Conservation (phyloP, 1,140 invertebrate species). For the Drosophila yakuba region DNA sequence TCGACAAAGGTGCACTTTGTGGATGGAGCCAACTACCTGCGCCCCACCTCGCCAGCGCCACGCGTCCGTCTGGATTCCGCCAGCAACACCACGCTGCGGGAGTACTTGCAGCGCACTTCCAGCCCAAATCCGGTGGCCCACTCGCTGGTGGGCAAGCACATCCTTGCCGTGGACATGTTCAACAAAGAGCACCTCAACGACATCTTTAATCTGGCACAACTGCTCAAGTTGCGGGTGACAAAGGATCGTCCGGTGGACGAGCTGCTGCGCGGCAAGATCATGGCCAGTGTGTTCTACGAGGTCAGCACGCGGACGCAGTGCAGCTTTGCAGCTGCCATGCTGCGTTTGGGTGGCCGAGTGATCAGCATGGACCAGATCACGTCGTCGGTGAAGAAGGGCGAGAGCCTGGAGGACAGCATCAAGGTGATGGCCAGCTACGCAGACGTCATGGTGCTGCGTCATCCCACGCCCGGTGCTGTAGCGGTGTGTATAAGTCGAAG, state of each 20-base stretch:
- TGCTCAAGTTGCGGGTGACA: constrained; percentile 91
- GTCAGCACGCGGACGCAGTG: constrained; percentile 97
- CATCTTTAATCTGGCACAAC: constrained; percentile 97
- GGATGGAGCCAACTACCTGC: constrained; percentile 80
- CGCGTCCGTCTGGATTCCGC: constrained; percentile 87
- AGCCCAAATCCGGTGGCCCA: constrained; percentile 79
- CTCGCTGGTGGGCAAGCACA: constrained; percentile 91
- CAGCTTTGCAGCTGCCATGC: constrained; percentile 98
- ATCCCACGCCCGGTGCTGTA: constrained; percentile 97
- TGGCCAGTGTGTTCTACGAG: constrained; percentile 99
- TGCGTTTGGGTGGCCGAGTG: constrained; percentile 96
- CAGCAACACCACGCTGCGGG: constrained; percentile 84
- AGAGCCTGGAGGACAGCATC: constrained; percentile 96
- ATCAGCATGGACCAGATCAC: constrained; percentile 94
- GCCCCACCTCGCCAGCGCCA: constrained; percentile 81
- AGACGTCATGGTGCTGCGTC: constrained; percentile 97
- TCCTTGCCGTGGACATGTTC: constrained; percentile 94
- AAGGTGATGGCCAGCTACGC: constrained; percentile 94
- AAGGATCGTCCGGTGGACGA: constrained; percentile 94
- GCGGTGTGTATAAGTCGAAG: constrained; percentile 86
- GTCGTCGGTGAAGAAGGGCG: constrained; percentile 98
- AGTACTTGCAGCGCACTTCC: constrained; percentile 78
- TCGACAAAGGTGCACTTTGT: constrained; percentile 87
- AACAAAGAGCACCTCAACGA: constrained; percentile 96
- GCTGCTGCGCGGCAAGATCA: constrained; percentile 95